Evolutionary conservation across 2,113 vertebrate genomes (phyloP).

Genomic region (Myiagra hebetior): DNA sequence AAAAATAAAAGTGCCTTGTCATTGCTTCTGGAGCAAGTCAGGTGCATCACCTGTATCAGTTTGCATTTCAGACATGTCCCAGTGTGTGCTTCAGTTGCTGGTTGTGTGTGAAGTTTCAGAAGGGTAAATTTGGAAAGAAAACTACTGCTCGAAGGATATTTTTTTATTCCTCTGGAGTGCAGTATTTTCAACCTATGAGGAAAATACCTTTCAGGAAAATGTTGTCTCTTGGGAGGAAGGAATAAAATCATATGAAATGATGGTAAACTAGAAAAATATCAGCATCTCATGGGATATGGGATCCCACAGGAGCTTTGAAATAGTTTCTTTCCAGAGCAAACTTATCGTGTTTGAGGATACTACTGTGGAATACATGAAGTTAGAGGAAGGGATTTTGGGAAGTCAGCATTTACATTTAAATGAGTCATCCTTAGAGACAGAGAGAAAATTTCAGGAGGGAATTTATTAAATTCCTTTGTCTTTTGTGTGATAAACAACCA

Average conservation of each 20-base stretch:
- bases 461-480: neutral
- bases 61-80: neutral
- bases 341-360: neutral
- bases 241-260: neutral
- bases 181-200: neutral
- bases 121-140: neutral
- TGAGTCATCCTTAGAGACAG: neutral
- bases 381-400: neutral
- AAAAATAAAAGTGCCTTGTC: neutral
- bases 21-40: neutral
- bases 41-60: neutral
- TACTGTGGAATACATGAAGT: neutral
- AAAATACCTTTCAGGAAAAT: neutral
- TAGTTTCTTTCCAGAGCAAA: neutral
- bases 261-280: neutral
- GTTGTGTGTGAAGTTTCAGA: neutral
- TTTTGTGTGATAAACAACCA: neutral
- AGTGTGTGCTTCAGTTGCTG: neutral
- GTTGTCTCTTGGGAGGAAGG: neutral
- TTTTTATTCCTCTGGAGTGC: neutral
- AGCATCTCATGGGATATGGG: neutral
- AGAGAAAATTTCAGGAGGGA: neutral
- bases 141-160: neutral
- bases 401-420: neutral
- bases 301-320: neutral